Conservation (phyloP, 2,113 vertebrate species). For the Eira barbara region DNA sequence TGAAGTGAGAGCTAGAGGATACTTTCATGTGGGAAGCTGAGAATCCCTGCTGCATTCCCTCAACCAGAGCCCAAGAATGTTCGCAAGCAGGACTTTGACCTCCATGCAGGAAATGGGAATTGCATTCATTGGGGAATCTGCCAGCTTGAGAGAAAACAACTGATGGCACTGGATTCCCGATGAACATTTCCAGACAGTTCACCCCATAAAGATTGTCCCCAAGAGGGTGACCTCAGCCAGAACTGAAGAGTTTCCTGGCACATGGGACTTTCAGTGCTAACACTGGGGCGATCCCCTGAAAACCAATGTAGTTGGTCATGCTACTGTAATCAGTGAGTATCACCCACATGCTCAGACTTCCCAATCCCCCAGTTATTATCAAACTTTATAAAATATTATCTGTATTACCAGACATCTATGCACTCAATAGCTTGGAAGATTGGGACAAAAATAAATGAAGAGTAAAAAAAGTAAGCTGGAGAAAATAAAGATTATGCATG, state of each 20-base stretch:
- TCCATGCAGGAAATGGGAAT: background rate
- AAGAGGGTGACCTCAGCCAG: background rate
- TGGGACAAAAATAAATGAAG: background rate
- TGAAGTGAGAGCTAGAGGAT: background rate
- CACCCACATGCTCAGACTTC: background rate
- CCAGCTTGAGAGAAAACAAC: background rate
- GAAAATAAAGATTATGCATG: background rate
- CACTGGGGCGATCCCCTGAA: background rate
- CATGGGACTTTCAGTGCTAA: background rate
- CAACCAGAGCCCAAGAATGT: background rate
- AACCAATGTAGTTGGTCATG: background rate
- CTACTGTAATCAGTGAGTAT: background rate
- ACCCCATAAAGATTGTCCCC: background rate
- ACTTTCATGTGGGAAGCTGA: slow-evolving; percentile 9
- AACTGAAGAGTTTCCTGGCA: background rate
- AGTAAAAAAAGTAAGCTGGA: background rate
- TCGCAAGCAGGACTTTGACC: background rate
- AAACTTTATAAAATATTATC: background rate
- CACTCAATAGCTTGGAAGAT: background rate
- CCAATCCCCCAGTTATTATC: background rate
- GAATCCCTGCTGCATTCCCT: background rate
- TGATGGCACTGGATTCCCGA: background rate
- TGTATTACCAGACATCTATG: background rate
- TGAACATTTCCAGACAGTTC: background rate
- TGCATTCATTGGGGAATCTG: background rate